These are phyloP conservation scores for Okamejei kenojei DNA, from an alignment of 2,797 vertebrate genomes.

Conservation along the genomic window DNA sequence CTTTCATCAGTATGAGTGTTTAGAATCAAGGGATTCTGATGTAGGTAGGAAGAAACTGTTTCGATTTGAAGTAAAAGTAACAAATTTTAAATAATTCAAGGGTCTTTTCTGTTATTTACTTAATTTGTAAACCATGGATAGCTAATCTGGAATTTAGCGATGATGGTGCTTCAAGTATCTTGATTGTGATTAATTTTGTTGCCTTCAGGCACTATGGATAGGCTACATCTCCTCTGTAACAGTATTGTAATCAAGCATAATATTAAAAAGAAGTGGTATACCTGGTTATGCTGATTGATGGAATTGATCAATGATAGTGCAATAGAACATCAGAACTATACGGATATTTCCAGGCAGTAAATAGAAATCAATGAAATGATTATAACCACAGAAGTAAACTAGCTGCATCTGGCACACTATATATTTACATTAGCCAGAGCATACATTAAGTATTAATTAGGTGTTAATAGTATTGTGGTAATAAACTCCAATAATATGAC, in stretches of 20 bases:
- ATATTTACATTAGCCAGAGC: too few species aligned
- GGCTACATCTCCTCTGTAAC: background rate
- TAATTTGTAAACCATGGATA: background rate
- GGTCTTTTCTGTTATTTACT: background rate
- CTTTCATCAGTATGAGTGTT: background rate
- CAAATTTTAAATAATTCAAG: too few species aligned
- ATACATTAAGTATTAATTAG: background rate
- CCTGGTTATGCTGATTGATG: background rate
- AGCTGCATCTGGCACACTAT: background rate
- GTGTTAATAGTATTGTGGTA: background rate
- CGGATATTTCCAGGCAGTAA: background rate
- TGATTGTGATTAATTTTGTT: background rate
- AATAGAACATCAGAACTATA: background rate
- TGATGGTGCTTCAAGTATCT: background rate
- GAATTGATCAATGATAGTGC: background rate
- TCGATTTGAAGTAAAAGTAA: background rate
- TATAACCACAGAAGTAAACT: background rate
- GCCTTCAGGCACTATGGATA: background rate
- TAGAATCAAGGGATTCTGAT: background rate
- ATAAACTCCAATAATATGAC: background rate
- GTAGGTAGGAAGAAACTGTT: background rate
- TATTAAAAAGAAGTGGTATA: background rate
- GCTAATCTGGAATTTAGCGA: background rate
- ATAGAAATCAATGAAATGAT: constrained; percentile 8
- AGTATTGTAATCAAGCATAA: background rate